These are phyloP conservation scores for Morone saxatilis DNA, from an alignment of 2,113 vertebrate species.

Conservation along the genomic window DNA sequence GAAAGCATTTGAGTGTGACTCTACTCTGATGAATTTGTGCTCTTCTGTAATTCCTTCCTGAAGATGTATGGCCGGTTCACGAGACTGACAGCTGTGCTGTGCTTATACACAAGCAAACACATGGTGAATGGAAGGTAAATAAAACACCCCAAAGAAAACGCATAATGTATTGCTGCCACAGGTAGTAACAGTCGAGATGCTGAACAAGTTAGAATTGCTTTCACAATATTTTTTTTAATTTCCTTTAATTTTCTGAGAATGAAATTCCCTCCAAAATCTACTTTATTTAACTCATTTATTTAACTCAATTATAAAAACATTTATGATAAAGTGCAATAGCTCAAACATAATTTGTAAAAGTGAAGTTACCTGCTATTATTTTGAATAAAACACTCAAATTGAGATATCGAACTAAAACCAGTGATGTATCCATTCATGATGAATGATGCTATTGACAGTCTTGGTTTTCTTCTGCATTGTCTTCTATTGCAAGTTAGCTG, in stretches of 20 bases:
- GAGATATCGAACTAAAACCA: conserved; percentile 40
- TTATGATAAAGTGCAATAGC: conserved; percentile 36
- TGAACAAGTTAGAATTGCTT: conserved; percentile 24
- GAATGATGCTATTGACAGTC: conserved; percentile 41
- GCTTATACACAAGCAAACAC: conserved; percentile 20
- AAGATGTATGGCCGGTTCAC: conserved; percentile 63
- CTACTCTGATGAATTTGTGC: conserved; percentile 74
- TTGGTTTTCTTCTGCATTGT: conserved; percentile 33
- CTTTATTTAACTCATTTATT: conserved; percentile 34
- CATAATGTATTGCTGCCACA: conserved; percentile 42
- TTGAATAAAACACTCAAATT: conserved; percentile 29
- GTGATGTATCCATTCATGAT: conserved; percentile 52
- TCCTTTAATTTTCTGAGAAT: conserved; percentile 26
- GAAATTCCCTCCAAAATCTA: conserved; percentile 33
- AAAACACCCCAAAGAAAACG: conserved; percentile 37
- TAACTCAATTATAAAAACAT: conserved; percentile 32
- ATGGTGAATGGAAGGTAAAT: conserved; percentile 34
- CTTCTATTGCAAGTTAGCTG: conserved; percentile 38
- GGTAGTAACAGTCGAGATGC: conserved; percentile 20
- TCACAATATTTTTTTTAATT: conserved; percentile 16
- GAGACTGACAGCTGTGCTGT: conserved; percentile 76
- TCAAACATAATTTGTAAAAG: conserved; percentile 31
- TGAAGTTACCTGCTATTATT: conserved; percentile 10
- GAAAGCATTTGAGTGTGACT: conserved; percentile 76
- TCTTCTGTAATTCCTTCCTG: conserved; percentile 71